A percentile compares a stretch with the other conserved stretches of the same genome.
phyloP scores from a whole-genome alignment of 2,797 vertebrate genomes.

The Rhinella marina region DNA sequence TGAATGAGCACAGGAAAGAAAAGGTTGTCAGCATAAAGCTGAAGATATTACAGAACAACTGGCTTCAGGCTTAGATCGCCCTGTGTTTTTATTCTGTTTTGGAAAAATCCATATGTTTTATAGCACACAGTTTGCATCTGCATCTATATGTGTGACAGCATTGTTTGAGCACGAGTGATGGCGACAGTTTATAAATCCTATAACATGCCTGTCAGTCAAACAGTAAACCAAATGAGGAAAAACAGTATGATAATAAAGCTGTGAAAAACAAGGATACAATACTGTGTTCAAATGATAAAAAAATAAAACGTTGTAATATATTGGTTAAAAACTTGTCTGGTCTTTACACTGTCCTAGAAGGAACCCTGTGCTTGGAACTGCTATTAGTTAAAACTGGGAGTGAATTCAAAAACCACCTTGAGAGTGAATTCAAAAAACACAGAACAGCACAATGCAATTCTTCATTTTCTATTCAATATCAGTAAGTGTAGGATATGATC shows the following conservation, averaged over 20 bases:
- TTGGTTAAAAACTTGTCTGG: no score
- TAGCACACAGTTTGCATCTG: background rate
- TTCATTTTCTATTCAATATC: no score
- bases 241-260: background rate
- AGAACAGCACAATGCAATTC: no score
- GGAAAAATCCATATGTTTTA: conserved; percentile 23
- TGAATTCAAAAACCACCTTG: no score
- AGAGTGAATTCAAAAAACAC: no score
- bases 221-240: background rate
- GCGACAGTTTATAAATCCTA: background rate
- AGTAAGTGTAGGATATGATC: no score
- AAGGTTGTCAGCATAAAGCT: conserved; percentile 74
- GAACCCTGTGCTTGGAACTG: no score
- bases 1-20: conserved; percentile 72
- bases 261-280: background rate
- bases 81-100: conserved; percentile 63
- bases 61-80: conserved; percentile 69
- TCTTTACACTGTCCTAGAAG: no score
- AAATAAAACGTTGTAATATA: no score
- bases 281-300: no score
- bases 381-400: no score
- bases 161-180: background rate
- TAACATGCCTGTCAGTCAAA: background rate
- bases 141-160: conserved; percentile 11
- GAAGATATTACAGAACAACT: conserved; percentile 70